phyloP scores from a whole-genome alignment of 2,888 invertebrate genomes.

The Calephelis perditalis region DNA sequence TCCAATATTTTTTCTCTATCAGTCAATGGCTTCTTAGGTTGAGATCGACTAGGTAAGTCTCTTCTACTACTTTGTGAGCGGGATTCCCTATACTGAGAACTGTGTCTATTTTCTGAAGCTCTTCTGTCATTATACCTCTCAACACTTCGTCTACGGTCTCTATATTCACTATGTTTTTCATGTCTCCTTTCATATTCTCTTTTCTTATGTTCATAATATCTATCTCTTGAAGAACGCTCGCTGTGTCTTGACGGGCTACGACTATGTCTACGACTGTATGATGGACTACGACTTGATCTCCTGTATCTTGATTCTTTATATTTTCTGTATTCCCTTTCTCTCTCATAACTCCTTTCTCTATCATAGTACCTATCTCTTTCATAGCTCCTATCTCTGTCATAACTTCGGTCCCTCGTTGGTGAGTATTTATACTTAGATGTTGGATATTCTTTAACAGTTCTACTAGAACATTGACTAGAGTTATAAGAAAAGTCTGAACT shows the following conservation, averaged over 20 bases:
- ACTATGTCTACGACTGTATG: constrained; percentile 35
- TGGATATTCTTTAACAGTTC: constrained; percentile 26
- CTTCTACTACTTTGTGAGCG: constrained; percentile 24
- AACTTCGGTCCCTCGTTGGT: constrained; percentile 32
- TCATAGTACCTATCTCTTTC: constrained; percentile 36
- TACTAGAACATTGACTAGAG: constrained; percentile 13
- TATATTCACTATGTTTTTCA: constrained; percentile 27
- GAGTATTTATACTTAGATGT: constrained; percentile 35
- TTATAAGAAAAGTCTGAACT: constrained; percentile 2
- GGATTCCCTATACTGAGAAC: constrained; percentile 22
- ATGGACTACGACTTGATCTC: constrained; percentile 42
- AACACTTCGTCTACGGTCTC: constrained; percentile 43
- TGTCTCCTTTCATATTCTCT: constrained; percentile 39
- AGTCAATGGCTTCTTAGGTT: constrained; percentile 45
- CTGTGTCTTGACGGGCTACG: constrained; percentile 43
- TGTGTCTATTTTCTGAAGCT: constrained; percentile 42
- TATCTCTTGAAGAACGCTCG: constrained; percentile 33
- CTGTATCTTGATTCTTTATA: constrained; percentile 30
- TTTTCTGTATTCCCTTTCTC: constrained; percentile 27
- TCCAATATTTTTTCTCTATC: constrained; percentile 67
- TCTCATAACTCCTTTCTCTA: constrained; percentile 23
- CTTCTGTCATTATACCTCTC: constrained; percentile 41
- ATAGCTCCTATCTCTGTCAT: constrained; percentile 34
- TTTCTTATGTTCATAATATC: constrained; percentile 43
- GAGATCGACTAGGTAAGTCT: constrained; percentile 32